These are phyloP conservation scores for Ectemnius cavifrons DNA, from an alignment of 2,888 invertebrate species.

Conservation along the genomic window DNA sequence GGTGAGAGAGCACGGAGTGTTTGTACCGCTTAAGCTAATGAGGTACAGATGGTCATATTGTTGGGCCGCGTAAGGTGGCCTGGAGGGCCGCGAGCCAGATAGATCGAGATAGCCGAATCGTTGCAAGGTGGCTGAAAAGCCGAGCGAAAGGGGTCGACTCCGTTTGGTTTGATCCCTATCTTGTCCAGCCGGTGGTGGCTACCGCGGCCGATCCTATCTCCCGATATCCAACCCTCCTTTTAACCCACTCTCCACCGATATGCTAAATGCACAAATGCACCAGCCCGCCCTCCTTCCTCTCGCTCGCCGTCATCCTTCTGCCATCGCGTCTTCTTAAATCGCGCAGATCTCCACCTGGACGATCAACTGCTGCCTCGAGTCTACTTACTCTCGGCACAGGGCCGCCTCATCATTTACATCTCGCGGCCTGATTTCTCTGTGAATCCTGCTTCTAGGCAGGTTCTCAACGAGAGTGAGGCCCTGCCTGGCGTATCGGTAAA, in stretches of 20 bases:
- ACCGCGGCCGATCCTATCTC: slow-evolving; percentile 61
- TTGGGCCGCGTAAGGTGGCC: slow-evolving; percentile 53
- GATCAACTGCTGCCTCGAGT: too few relatives aligned
- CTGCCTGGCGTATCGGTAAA: too few relatives aligned
- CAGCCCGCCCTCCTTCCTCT: too few relatives aligned
- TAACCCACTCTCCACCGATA: slow-evolving; percentile 42
- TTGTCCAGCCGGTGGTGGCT: slow-evolving; percentile 69
- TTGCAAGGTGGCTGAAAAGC: slow-evolving; percentile 69
- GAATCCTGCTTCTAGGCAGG: not conserved
- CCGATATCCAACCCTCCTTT: slow-evolving; percentile 62
- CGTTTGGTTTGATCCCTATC: slow-evolving; percentile 65
- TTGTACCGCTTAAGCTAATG: slow-evolving; percentile 77
- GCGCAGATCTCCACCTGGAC: not conserved
- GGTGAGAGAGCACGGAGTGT: slow-evolving; percentile 62
- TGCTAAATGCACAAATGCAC: not conserved
- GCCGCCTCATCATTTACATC: too few relatives aligned
- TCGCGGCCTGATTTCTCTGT: not conserved
- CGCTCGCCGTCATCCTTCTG: too few relatives aligned
- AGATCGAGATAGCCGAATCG: slow-evolving; percentile 46
- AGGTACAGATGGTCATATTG: slow-evolving; percentile 73
- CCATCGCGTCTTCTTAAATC: not conserved
- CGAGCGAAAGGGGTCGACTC: slow-evolving; percentile 59
- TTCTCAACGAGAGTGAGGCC: not conserved
- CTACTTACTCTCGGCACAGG: too few relatives aligned
- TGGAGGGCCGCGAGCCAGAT: slow-evolving; percentile 41